phyloP scores from a whole-genome alignment of 2,113 vertebrate genomes.

The Panthera uncia region DNA sequence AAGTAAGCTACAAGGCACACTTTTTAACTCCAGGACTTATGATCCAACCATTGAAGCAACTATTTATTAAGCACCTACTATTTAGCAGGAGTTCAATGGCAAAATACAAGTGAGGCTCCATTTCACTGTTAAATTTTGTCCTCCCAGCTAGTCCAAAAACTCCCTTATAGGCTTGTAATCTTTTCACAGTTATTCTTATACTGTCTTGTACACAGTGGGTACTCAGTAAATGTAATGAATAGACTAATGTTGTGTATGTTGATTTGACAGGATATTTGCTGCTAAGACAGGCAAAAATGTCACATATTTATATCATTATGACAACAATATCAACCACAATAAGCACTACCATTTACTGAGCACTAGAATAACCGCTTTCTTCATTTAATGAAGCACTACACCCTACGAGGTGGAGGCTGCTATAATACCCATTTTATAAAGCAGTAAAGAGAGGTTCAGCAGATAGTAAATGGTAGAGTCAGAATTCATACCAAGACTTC shows the following conservation, averaged over 20 bases:
- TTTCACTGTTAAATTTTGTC: not conserved
- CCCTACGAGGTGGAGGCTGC: not conserved
- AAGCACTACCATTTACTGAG: not conserved
- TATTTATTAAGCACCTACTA: not conserved
- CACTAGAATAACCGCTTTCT: not conserved
- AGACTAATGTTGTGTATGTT: not conserved
- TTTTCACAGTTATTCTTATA: not conserved
- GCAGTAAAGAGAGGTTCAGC: not conserved
- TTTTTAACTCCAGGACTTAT: not conserved
- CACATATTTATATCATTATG: not conserved
- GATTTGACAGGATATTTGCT: not conserved
- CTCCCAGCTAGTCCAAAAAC: not conserved
- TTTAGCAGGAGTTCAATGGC: not conserved
- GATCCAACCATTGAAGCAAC: not conserved
- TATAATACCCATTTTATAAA: not conserved
- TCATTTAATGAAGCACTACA: not conserved
- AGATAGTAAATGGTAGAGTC: not conserved
- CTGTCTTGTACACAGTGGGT: not conserved
- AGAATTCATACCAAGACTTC: not conserved
- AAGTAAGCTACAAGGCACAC: not conserved
- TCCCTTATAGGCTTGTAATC: not conserved
- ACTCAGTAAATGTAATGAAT: not conserved
- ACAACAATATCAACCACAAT: not conserved
- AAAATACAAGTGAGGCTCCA: not conserved
- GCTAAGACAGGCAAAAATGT: not conserved